Percentiles rank a stretch among this genome's conserved stretches.
Conservation (phyloP, 2,888 invertebrate genomes). For the Alsophila aescularia region DNA sequence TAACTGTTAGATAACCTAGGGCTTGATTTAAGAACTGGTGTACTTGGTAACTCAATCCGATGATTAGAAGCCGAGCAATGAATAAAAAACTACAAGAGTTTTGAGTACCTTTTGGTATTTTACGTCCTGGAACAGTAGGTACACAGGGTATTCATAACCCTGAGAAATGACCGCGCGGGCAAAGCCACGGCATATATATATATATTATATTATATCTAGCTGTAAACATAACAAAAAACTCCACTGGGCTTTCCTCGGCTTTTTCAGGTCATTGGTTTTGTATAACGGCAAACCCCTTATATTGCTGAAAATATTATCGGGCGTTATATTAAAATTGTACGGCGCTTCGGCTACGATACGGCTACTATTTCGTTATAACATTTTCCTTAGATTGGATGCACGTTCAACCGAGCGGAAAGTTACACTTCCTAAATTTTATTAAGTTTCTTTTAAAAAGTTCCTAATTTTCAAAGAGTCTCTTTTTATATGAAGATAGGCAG, state of each 20-base stretch:
- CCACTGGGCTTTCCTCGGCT: conserved; percentile 40
- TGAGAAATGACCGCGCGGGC: too few relatives aligned
- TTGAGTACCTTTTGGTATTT: too few relatives aligned
- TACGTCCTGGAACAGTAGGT: too few relatives aligned
- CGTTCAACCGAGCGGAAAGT: conserved; percentile 26
- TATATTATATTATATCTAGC: too few relatives aligned
- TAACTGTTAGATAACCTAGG: too few relatives aligned
- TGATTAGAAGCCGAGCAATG: too few relatives aligned
- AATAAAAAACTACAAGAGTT: too few relatives aligned
- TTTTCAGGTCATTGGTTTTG: conserved; percentile 61
- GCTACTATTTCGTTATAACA: background rate
- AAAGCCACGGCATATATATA: too few relatives aligned
- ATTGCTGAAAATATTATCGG: conserved; percentile 42
- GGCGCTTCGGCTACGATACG: conserved; percentile 2
- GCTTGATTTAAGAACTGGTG: too few relatives aligned
- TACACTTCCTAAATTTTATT: conserved; percentile 32
- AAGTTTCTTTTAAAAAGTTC: conserved; percentile 13
- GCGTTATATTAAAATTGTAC: conserved; percentile 27
- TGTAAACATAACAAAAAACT: conserved; percentile 46
- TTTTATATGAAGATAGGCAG: background rate
- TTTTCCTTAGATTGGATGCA: conserved; percentile 36
- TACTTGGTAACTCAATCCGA: too few relatives aligned
- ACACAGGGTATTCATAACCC: too few relatives aligned
- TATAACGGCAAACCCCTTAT: conserved; percentile 47
- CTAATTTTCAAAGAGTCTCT: background rate